These are phyloP conservation scores for Bombus consobrinus DNA, from an alignment of 1,140 invertebrate species.

Conservation along the genomic window DNA sequence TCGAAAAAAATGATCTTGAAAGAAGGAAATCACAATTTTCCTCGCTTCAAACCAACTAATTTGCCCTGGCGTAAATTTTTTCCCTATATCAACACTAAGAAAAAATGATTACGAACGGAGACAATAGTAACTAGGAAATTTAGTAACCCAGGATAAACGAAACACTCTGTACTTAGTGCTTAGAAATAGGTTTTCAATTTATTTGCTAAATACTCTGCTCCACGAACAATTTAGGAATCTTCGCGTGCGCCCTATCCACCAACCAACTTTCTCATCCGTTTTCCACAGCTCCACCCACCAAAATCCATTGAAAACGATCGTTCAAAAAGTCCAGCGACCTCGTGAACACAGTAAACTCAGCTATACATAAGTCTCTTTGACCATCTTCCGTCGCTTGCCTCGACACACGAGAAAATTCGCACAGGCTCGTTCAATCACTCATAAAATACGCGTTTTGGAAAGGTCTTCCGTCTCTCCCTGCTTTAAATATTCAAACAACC, in stretches of 20 bases:
- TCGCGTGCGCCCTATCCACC: neutral
- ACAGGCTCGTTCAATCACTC: constrained; percentile 69
- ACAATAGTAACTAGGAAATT: too few relatives aligned
- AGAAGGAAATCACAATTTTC: too few relatives aligned
- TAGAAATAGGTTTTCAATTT: neutral
- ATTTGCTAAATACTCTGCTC: neutral
- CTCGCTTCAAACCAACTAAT: too few relatives aligned
- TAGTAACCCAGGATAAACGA: too few relatives aligned
- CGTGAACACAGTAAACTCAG: neutral
- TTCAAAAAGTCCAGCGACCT: neutral
- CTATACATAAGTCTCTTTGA: neutral
- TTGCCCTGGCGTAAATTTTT: too few relatives aligned
- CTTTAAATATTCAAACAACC: constrained; percentile 72
- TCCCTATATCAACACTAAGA: too few relatives aligned
- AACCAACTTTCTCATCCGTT: neutral
- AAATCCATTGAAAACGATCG: neutral
- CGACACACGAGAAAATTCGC: constrained; percentile 8
- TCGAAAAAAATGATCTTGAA: too few relatives aligned
- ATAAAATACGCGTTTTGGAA: constrained; percentile 73
- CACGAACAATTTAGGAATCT: neutral
- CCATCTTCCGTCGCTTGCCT: neutral
- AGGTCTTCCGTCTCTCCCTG: constrained; percentile 53
- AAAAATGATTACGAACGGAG: too few relatives aligned
- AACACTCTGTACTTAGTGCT: too few relatives aligned
- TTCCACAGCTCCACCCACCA: neutral